phyloP scores from a whole-genome alignment of 2,797 vertebrate species.

The Poecilia gillii region DNA sequence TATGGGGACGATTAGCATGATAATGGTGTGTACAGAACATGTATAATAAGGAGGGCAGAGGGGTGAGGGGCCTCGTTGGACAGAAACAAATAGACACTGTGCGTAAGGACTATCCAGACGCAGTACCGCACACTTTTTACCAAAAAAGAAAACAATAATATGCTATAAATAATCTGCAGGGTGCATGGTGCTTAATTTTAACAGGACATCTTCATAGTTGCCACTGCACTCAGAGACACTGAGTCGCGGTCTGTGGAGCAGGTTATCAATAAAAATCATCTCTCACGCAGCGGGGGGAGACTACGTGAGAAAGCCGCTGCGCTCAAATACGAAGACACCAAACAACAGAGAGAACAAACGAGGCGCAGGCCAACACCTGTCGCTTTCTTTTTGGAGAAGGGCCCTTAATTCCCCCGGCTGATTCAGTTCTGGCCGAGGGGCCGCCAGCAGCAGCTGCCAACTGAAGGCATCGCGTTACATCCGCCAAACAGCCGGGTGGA shows the following conservation, averaged over 20 bases:
- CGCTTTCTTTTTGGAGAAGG: constrained; percentile 82
- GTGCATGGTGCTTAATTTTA: not conserved
- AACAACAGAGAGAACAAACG: constrained; percentile 81
- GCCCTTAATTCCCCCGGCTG: constrained; percentile 82
- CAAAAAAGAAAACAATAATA: not conserved
- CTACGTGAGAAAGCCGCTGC: constrained; percentile 53
- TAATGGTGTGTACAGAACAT: constrained; percentile 46
- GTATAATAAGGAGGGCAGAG: constrained; percentile 45
- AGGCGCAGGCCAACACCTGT: constrained; percentile 89
- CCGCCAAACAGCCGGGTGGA: constrained; percentile 72
- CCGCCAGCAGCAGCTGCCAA: constrained; percentile 86
- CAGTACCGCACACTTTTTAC: not conserved
- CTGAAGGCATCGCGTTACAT: constrained; percentile 89
- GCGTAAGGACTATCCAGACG: constrained; percentile 18
- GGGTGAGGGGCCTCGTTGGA: constrained; percentile 29
- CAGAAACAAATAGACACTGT: constrained; percentile 51
- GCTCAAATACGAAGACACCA: constrained; percentile 70
- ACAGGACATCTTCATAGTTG: not conserved
- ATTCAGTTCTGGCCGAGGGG: constrained; percentile 77
- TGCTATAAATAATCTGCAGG: constrained; percentile 4
- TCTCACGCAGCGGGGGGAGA: constrained; percentile 7
- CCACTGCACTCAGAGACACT: not conserved
- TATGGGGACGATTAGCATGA: constrained; percentile 61
- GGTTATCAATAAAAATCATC: not conserved
- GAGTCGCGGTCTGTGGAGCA: rapidly evolving